Evolutionary conservation across 1,140 invertebrate genomes (phyloP).

Genomic region (Goniozus legneri): DNA sequence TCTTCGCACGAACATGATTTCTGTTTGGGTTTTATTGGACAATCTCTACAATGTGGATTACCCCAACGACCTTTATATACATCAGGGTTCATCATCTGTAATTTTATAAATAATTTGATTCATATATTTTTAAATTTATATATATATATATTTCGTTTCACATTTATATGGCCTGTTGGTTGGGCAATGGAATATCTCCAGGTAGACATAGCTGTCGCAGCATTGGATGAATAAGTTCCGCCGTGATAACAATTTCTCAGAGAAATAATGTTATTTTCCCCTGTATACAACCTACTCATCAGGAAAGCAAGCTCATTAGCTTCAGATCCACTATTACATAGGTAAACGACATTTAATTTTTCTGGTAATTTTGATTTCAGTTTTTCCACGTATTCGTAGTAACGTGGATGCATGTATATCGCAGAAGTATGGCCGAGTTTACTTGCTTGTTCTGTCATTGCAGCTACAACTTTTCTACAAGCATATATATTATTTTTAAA

Average conservation of each 20-base stretch:
- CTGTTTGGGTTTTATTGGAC: slow-evolving; percentile 67
- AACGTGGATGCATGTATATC: slow-evolving; percentile 84
- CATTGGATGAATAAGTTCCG: slow-evolving; percentile 77
- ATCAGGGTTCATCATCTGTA: slow-evolving; percentile 84
- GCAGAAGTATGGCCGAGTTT: slow-evolving; percentile 89
- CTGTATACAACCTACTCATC: slow-evolving; percentile 81
- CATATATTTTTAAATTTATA: too few relatives aligned
- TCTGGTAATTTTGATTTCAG: slow-evolving; percentile 78
- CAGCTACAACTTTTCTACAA: slow-evolving; percentile 70
- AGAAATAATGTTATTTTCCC: slow-evolving; percentile 80
- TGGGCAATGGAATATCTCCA: slow-evolving; percentile 77
- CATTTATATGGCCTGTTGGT: slow-evolving; percentile 80
- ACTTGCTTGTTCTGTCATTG: slow-evolving; percentile 72
- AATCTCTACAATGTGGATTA: slow-evolving; percentile 83
- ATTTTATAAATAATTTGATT: too few relatives aligned
- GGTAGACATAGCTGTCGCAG: slow-evolving; percentile 73
- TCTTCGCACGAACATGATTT: slow-evolving; percentile 65
- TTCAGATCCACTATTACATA: slow-evolving; percentile 95
- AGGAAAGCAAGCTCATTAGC: slow-evolving; percentile 92
- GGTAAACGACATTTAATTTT: slow-evolving; percentile 76
- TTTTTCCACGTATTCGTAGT: slow-evolving; percentile 87
- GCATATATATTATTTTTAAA: not conserved
- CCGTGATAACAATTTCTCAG: slow-evolving; percentile 90
- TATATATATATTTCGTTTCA: slow-evolving; percentile 41
- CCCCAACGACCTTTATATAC: slow-evolving; percentile 87